A percentile compares a stretch with the other conserved stretches of the same genome.
Conservation (phyloP, 1,140 invertebrate species). For the Manduca sexta region DNA sequence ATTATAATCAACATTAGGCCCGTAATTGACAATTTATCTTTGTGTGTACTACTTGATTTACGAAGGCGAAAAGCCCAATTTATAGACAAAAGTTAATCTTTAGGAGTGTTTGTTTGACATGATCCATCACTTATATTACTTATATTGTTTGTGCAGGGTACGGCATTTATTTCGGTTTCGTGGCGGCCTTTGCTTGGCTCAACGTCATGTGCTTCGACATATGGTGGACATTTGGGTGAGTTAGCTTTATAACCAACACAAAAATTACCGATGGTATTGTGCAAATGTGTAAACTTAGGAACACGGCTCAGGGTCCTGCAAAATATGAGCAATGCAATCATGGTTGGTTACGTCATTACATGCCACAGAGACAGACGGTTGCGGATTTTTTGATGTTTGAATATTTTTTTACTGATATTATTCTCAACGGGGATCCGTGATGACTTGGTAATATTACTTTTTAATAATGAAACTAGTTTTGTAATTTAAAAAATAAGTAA, state of each 20-base stretch:
- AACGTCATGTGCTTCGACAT: constrained; percentile 93
- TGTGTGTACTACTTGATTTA: too few species aligned
- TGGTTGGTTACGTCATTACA: too few species aligned
- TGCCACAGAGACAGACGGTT: too few species aligned
- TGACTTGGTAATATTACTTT: too few species aligned
- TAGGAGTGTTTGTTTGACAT: constrained; percentile 5
- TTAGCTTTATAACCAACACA: constrained; percentile 22
- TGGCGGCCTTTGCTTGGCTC: constrained; percentile 92
- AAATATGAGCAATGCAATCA: background rate
- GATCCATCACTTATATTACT: constrained; percentile 24
- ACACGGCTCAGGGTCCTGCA: background rate
- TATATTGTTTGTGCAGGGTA: constrained; percentile 76
- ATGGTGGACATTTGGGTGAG: constrained; percentile 89
- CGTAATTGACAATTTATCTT: too few species aligned
- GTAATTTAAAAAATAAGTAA: too few species aligned
- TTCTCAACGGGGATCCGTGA: too few species aligned
- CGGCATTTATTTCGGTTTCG: constrained; percentile 87
- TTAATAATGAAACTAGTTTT: too few species aligned
- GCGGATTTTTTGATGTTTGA: too few species aligned
- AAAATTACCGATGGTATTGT: constrained; percentile 12
- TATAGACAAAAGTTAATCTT: constrained; percentile 19
- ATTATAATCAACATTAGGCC: too few species aligned
- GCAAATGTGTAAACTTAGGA: constrained; percentile 15
- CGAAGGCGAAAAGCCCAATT: constrained; percentile 11
- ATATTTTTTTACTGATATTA: too few species aligned